A percentile compares a stretch with the other conserved stretches of the same genome.
phyloP scores from a whole-genome alignment of 2,797 vertebrate species.

The Pangasius djambal region DNA sequence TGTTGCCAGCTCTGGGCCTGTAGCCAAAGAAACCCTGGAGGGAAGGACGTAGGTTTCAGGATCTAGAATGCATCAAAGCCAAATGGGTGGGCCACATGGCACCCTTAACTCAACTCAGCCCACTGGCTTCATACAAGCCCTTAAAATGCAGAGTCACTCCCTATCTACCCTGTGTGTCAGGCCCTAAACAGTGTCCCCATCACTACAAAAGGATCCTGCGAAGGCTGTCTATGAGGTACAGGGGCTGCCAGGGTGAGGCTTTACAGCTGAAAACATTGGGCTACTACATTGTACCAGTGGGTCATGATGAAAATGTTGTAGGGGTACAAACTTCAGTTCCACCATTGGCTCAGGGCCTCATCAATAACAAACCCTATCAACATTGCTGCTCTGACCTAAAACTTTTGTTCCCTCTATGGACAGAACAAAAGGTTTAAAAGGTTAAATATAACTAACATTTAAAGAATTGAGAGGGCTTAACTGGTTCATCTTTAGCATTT shows the following conservation, averaged over 20 bases:
- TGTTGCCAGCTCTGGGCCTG: background rate
- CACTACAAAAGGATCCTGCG: background rate
- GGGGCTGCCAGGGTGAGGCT: background rate
- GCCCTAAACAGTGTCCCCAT: background rate
- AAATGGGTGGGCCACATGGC: background rate
- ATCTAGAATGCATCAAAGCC: constrained; percentile 1
- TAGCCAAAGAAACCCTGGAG: background rate
- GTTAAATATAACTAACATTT: background rate
- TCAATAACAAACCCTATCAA: background rate
- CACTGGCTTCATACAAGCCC: background rate
- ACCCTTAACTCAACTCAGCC: background rate
- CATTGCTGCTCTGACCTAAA: background rate
- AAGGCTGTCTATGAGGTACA: background rate
- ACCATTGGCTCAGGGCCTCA: background rate
- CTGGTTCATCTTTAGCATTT: background rate
- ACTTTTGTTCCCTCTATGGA: background rate
- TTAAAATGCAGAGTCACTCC: background rate
- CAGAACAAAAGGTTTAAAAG: background rate
- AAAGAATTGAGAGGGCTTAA: background rate
- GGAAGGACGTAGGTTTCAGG: background rate
- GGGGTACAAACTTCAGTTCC: background rate
- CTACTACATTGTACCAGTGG: background rate
- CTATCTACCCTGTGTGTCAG: background rate
- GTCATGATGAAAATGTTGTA: background rate
- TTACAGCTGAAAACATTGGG: background rate